Evolutionary conservation across 2,888 invertebrate species (phyloP).

Genomic region (Hirtodrosophila trivittata): DNA sequence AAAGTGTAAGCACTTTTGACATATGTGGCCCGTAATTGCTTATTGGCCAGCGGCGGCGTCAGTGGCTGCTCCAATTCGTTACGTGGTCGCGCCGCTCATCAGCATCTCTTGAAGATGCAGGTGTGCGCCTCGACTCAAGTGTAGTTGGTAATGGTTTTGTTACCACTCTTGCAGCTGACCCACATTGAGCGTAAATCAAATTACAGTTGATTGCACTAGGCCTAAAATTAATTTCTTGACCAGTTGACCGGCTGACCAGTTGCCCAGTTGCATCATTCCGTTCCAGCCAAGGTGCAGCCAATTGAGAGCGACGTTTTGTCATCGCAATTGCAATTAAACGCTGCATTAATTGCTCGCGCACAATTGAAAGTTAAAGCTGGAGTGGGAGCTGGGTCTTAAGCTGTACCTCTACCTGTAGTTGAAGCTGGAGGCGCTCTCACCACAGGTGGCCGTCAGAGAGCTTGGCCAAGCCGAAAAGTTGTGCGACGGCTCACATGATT

Average conservation of each 20-base stretch:
- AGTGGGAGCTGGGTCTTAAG: slow-evolving; percentile 2
- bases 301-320: slow-evolving; percentile 58
- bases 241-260: slow-evolving; percentile 3
- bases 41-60: slow-evolving; percentile 26
- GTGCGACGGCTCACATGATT: slow-evolving; percentile 19
- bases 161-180: slow-evolving; percentile 67
- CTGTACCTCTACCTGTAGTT: neutral
- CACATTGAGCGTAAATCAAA: slow-evolving; percentile 71
- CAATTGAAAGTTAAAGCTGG: slow-evolving; percentile 39
- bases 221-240: slow-evolving; percentile 54
- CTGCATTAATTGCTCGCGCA: slow-evolving; percentile 58
- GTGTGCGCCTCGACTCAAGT: slow-evolving; percentile 43
- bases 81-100: slow-evolving; percentile 40
- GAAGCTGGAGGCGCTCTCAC: slow-evolving; percentile 19
- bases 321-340: slow-evolving; percentile 61
- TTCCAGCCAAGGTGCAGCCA: slow-evolving; percentile 37
- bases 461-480: slow-evolving; percentile 9
- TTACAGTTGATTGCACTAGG: slow-evolving; percentile 56
- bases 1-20: slow-evolving; percentile 47
- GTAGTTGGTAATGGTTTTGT: slow-evolving; percentile 69
- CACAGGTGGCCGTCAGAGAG: slow-evolving; percentile 39
- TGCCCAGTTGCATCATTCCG: slow-evolving; percentile 59
- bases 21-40: slow-evolving; percentile 52
- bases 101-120: slow-evolving; percentile 21
- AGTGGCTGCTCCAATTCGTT: slow-evolving; percentile 58